Evolutionary conservation across 2,888 invertebrate species (phyloP).

Genomic region (Drosophila barbarae): DNA sequence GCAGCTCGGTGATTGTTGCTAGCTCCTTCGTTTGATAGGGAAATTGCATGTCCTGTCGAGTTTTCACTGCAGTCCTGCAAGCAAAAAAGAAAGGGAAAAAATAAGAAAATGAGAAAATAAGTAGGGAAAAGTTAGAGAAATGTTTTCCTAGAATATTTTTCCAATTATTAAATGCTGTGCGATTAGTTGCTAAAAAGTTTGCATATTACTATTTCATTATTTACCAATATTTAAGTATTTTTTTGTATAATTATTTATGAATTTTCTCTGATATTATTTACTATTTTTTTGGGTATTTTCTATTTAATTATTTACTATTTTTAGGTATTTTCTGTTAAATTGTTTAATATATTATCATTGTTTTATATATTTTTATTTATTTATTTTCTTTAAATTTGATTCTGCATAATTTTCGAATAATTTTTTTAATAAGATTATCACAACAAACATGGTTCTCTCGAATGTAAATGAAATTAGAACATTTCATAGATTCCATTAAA

Average conservation of each 20-base stretch:
- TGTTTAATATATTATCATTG: no score
- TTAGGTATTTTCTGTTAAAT: no score
- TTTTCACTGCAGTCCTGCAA: constrained; percentile 48
- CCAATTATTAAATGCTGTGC: constrained; percentile 10
- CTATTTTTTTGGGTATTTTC: no score
- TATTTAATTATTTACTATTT: background rate
- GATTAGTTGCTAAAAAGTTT: constrained; percentile 14
- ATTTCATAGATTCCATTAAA: constrained; percentile 56
- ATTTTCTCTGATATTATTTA: background rate
- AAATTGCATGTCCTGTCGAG: constrained; percentile 33
- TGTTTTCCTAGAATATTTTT: constrained; percentile 23
- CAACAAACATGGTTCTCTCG: background rate
- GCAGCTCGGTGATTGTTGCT: constrained; percentile 14
- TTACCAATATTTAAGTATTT: background rate
- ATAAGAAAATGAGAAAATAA: constrained; percentile 13
- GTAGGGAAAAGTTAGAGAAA: constrained; percentile 18
- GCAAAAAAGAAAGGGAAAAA: background rate
- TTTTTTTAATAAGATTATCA: background rate
- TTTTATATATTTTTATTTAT: background rate
- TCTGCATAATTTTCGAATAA: background rate
- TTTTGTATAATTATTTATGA: background rate
- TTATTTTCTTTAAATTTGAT: background rate
- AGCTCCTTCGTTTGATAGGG: constrained; percentile 31
- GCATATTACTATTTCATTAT: background rate
- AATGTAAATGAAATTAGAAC: constrained; percentile 38